These are phyloP conservation scores for Nannoperca obscura DNA, from an alignment of 2,797 vertebrate genomes.

Conservation along the genomic window DNA sequence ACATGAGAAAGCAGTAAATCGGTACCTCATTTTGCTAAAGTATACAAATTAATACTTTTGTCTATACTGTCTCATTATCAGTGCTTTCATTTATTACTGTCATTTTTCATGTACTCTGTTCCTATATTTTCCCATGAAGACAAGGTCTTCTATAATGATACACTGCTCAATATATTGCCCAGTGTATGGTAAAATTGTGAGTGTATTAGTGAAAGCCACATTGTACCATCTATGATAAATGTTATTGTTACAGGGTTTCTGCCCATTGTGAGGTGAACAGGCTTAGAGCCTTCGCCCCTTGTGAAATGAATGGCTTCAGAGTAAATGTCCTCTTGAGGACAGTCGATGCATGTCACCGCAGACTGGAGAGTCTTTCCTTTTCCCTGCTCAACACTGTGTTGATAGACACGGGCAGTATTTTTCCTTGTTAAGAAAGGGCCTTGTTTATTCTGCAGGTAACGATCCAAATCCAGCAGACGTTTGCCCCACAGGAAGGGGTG, in stretches of 20 bases:
- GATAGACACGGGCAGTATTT: slow-evolving; percentile 84
- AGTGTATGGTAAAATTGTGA: slow-evolving; percentile 28
- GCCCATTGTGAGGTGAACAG: slow-evolving; percentile 55
- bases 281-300: slow-evolving; percentile 57
- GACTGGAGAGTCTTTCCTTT: slow-evolving; percentile 73
- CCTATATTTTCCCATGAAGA: not conserved
- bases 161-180: slow-evolving; percentile 1
- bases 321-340: slow-evolving; percentile 81
- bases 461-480: slow-evolving; percentile 85
- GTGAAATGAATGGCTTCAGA: slow-evolving; percentile 74
- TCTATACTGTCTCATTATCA: not conserved
- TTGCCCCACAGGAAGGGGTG: slow-evolving; percentile 85
- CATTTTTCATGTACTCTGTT: not conserved
- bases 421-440: slow-evolving; percentile 82
- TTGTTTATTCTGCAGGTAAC: slow-evolving; percentile 88
- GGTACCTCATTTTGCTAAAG: not conserved
- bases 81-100: slow-evolving; percentile 12
- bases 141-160: slow-evolving; percentile 13
- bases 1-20: not conserved
- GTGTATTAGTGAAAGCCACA: slow-evolving; percentile 16
- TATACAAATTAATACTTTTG: not conserved
- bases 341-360: slow-evolving; percentile 78
- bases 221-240: slow-evolving; percentile 60
- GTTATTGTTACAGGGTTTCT: slow-evolving; percentile 58
- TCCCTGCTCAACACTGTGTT: slow-evolving; percentile 72